Evolutionary conservation across 2,888 invertebrate genomes (phyloP), one percentile per base, ranked within the genome.

Genomic region (Drosophila pseudotalamancana): DNA sequence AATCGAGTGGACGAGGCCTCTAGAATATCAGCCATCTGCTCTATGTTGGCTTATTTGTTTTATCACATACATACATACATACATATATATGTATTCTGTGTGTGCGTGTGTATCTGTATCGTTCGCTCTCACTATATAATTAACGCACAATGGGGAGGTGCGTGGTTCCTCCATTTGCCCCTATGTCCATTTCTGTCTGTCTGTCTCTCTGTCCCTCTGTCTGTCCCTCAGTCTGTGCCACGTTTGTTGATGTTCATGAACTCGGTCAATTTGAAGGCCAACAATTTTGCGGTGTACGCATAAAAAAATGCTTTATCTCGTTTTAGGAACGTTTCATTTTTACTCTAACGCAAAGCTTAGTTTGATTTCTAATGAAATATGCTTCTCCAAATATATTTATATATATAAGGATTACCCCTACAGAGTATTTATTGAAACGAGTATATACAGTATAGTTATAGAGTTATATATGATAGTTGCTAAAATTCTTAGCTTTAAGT

Each of bases 241-340:
- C 65, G 70, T 61, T 70, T 65, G 54, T 54, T 63, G 56, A 67
- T 71, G 85, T 81, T 88, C 89, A 82, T 88, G 88, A 89, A 88
- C 88, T 88, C 88, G 87, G 86, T 89, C 88, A 88, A 77, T 69
- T 74, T 83, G 88, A 88, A 88, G 88, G 88, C 81, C 86, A 83
- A 78, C 86, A 76, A 69, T 85, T 81, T 80, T 82, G 82, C 78
- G 81, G 72, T 68, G 46, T 76, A 80, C 81, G 87, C 84, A 83
- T 73, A 73, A 68, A 72, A 79, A 80, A 63, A 35, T 43, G 9
- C 59, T 46, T 51, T 69, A 48, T 68, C 59, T 59, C 53, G 25
- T 25, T 18, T 39, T 53, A 43, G 29, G 29, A 48, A 51, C 35
- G 34, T 34, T 48, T 72, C n/a, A n/a, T n/a, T n/a, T n/a, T n/a